Conservation (phyloP, 1,140 invertebrate species). For the Drosophila asahinai region DNA sequence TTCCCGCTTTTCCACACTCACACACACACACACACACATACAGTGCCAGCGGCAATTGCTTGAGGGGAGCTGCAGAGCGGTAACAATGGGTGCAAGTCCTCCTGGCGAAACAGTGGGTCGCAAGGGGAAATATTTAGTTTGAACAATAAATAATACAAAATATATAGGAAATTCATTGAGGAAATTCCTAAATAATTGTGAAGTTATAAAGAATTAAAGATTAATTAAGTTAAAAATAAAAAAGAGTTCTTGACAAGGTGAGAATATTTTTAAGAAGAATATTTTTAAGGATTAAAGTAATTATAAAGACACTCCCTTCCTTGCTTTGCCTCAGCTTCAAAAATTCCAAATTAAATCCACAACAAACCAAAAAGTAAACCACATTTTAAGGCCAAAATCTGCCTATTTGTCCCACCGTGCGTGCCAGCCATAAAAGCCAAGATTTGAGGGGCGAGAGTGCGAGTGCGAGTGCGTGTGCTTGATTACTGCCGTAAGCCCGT, state of each 20-base stretch:
- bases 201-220: too few species aligned
- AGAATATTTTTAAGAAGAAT: too few species aligned
- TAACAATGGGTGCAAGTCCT: constrained; percentile 2
- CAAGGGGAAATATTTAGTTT: too few species aligned
- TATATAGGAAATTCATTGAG: too few species aligned
- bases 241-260: too few species aligned
- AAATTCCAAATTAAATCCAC: neutral
- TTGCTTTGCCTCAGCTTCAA: too few species aligned
- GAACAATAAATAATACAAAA: too few species aligned
- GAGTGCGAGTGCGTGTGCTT: constrained; percentile 49
- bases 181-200: too few species aligned
- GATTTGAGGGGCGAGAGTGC: constrained; percentile 14
- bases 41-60: neutral
- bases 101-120: neutral
- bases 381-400: too few species aligned
- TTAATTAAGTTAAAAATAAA: too few species aligned
- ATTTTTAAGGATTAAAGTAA: too few species aligned
- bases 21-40: neutral
- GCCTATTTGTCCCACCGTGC: constrained; percentile 44
- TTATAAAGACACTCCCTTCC: too few species aligned
- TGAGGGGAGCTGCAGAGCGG: neutral
- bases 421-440: constrained; percentile 29
- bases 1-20: constrained; percentile 1
- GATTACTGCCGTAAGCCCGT: constrained; percentile 59
- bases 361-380: neutral